Percentiles rank a stretch among this genome's conserved stretches.
Conservation (phyloP, 23 tunicate species). For the Diplosoma virens region DNA sequence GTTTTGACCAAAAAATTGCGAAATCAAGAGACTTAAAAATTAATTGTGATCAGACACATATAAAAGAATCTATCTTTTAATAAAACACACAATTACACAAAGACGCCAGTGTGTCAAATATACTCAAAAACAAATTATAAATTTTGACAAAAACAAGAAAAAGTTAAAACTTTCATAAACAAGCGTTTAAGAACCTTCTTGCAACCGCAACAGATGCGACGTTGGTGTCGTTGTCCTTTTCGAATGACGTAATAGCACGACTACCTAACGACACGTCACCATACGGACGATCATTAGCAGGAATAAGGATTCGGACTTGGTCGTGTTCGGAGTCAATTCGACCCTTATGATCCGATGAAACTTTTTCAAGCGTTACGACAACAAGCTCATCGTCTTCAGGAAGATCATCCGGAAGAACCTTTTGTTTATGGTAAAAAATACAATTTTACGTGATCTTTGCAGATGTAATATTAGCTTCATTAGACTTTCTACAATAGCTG, state of each 20-base stretch:
- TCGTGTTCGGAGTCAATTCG: constrained; percentile 34
- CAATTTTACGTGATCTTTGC: too few relatives aligned
- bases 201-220: constrained; percentile 3
- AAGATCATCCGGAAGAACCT: constrained; percentile 54
- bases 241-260: constrained; percentile 22
- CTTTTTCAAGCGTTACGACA: constrained; percentile 25
- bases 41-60: too few relatives aligned
- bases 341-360: constrained; percentile 40
- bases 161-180: too few relatives aligned
- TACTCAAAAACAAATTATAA: too few relatives aligned
- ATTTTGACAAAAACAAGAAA: too few relatives aligned
- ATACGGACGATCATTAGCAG: constrained; percentile 82
- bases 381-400: constrained; percentile 78
- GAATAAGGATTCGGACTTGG: constrained; percentile 34
- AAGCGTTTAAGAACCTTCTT: neutral
- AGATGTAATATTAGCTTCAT: too few relatives aligned
- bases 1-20: too few relatives aligned
- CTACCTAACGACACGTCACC: constrained; percentile 54
- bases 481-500: too few relatives aligned
- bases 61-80: too few relatives aligned
- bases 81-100: too few relatives aligned
- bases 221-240: constrained; percentile 5
- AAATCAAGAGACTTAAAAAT: too few relatives aligned
- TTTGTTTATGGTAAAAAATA: neutral
- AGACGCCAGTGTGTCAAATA: too few relatives aligned